Evolutionary conservation across 2,888 invertebrate genomes (phyloP), one percentile per base, ranked within the genome.

Genomic region (Tetragonisca angustula): DNA sequence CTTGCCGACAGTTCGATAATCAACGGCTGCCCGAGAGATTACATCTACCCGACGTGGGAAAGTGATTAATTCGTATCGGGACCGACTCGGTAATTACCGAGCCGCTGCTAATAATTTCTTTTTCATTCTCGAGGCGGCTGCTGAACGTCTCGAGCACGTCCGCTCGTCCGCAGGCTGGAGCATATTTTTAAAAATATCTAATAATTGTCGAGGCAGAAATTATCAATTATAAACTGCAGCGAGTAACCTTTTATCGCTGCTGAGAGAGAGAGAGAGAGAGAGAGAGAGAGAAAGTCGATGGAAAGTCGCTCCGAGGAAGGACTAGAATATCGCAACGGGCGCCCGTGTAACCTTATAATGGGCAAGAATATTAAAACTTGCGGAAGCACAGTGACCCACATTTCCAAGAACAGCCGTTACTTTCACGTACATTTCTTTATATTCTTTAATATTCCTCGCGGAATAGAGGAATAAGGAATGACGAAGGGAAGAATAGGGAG

Each of bases 311-410:
- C 24, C 6, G 52, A 49, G 24, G 2, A 11, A n/a, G 3, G n/a
- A n/a, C 24, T 24, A 3, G 27, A 72, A 19, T 32, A n/a, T 43
- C n/a, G 43, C 24, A 24, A 56, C 11, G 24, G 27, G 27, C 24
- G n/a, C 5, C 59, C 2, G 11, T 21, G 49, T 59, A 68, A 68
- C 36, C 21, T 15, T 32, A 15, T 69, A 76, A 49, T 19, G 69
- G 32, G 61, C 32, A 50, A 11, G 32, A 69, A 69, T 69, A 69
- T 61, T 59, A 61, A 76, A 76, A 76, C 32, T 61, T 36, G n/a
- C 50, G 50, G 69, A 49, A 24, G 59, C 69, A 61, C 54, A 21
- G 32, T 69, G 59, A 76, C 76, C 76, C 32, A 76, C 32, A 69
- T 76, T 68, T 50, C 11, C 17, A 59, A 59, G 68, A 49, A 32